These are phyloP conservation scores for Torymus aiolomorphi DNA, from an alignment of 2,888 invertebrate species.

Conservation along the genomic window DNA sequence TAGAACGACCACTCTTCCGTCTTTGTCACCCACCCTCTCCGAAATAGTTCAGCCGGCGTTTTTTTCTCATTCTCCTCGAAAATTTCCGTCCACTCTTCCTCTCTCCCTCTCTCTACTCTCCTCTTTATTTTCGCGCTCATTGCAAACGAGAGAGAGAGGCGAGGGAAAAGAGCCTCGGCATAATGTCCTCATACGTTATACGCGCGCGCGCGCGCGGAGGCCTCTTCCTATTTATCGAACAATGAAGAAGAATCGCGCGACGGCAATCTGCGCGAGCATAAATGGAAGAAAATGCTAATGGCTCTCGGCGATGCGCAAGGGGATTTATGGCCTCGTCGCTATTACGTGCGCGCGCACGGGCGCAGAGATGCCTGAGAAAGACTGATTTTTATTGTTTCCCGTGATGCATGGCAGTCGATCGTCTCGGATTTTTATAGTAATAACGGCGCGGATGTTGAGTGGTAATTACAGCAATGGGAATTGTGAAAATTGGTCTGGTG, in stretches of 20 bases:
- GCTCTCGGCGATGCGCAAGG: background rate
- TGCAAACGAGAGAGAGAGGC: background rate
- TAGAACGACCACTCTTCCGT: no score
- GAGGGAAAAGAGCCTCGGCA: background rate
- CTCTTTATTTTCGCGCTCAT: constrained; percentile 16
- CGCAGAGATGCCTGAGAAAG: background rate
- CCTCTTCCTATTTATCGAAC: constrained; percentile 49
- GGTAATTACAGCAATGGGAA: no score
- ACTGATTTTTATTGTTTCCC: constrained; percentile 44
- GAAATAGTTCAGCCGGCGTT: no score
- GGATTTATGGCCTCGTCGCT: constrained; percentile 30
- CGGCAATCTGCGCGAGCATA: constrained; percentile 9
- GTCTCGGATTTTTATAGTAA: background rate
- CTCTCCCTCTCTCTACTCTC: background rate
- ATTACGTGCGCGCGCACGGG: background rate
- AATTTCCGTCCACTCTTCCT: background rate
- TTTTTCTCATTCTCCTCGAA: background rate
- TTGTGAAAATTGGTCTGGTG: no score
- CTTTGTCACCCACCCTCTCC: no score
- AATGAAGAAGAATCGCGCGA: constrained; percentile 52
- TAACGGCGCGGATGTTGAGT: no score
- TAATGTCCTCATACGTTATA: constrained; percentile 35
- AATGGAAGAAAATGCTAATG: constrained; percentile 45
- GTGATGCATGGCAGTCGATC: constrained; percentile 18
- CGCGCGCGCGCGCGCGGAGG: background rate